Evolutionary conservation across 1,140 invertebrate species (phyloP), one percentile per base, ranked within the genome.

Genomic region (Cydia strobilella): DNA sequence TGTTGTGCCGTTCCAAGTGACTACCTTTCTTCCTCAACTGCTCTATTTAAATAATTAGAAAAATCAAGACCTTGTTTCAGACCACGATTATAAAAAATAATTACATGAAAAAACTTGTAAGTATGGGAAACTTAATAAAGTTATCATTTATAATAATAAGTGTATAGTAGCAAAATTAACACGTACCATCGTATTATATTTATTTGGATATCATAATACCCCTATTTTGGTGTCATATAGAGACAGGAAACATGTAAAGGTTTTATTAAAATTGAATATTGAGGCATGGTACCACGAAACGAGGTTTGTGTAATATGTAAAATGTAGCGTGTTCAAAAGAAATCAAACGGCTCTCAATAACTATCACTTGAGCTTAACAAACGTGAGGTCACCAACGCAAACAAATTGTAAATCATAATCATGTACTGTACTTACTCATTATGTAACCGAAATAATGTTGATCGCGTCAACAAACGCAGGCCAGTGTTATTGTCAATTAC

Each of bases 401-500:
- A 79, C 76, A 80, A 82, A 76, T 74, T 80, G 76, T 73, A 84
- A 84, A 86, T 59, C 18, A 59, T 84, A 85, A 87, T 89, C 84
- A 88, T 86, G 83, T 86, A 84, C 79, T 92, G 89, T 89, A 92
- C 88, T 90, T 90, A 88, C 82, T 76, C 66, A 81, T 82, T 85
- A 88, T 78, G 80, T 76, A 82, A 84, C 51, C 77, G 69, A 80
- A 83, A 83, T 77, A 79, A 79, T 76, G 77, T 73, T 72, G 77
- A 78, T 72, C 71, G 59, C 75, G 73, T 66, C 77, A 76, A 74
- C 76, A 73, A 76, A 63, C 85, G 82, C 83, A 90, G 86, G 89
- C 89, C 87, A 80, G 83, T 85, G 82, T 91, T 93, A 91, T 90
- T 91, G 90, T 91, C 90, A 91, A 86, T 89, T 89, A 89, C 84